Evolutionary conservation across 1,140 invertebrate genomes (phyloP), one percentile per base, ranked within the genome.

Genomic region (Mylabris phalerata): DNA sequence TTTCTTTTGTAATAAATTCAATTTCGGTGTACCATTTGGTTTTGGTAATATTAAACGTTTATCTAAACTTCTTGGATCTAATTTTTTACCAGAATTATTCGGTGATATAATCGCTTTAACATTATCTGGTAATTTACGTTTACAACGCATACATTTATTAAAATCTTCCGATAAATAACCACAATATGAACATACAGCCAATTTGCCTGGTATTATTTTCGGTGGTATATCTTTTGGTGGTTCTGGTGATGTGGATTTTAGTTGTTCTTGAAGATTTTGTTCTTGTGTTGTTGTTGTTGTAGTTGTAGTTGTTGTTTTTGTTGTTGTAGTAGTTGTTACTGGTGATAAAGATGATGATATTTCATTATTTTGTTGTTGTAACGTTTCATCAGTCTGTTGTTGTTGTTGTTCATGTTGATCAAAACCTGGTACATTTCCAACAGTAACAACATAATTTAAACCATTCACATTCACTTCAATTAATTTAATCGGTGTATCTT

Each of bases 371-470:
- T 32, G 32, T 32, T 32, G 32, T 32, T 32, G 32, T 6, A 42
- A 32, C 0, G 42, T 7, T 46, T 54, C 51, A 11, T 27, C 11
- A 19, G 19, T 24, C 19, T 43, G 25, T 48, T 40, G 45, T 39
- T 56, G 44, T 4, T 39, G 25, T 48, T 40, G 45, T 39, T 56
- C 54, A 7, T 39, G 10, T 5, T 32, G 4, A 5, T 32, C 32
- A 32, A 32, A 57, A 42, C 51, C 49, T 4, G 60, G 50, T 4
- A 64, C 50, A 52, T 65, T 79, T 49, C 82, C 82, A 38, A 85
- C 81, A 11, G 84, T 84, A 25, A 88, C 86, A 62, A 89, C 83
- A 67, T 88, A 88, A 71, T 89, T 85, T 63, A 89, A 86, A 66
- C 84, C 84, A 63, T 84, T 78, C 24, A 77, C 79, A 19, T 82